Evolutionary conservation across 2,888 invertebrate genomes (phyloP), one percentile per base, ranked within the genome.

Genomic region (Apantesis nais): DNA sequence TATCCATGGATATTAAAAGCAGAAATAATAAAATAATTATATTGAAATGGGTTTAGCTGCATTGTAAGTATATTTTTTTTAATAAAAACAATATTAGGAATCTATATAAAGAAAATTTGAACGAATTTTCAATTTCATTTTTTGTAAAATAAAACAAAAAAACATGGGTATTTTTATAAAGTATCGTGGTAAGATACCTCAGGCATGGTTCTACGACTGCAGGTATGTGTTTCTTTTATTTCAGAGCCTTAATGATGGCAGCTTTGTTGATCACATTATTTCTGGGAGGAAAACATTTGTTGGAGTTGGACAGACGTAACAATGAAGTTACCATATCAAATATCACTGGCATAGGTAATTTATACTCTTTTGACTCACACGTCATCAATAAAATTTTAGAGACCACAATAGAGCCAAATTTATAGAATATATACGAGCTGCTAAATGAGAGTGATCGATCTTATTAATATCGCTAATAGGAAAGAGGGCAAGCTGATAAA

Each of bases 251-350:
- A 2, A 75, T 91, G 63, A 75, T 85, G 0, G 88, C 87, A 34
- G 91, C 89, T 4, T 48, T 91, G 8, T 81, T 86, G 78, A 84
- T 87, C 44, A 78, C 87, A 0, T 11, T 90, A 11, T 87, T 86
- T 41, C 76, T 91, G 12, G 89, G 91, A 0, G 83, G 88, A 31
- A 85, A 72, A 69, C 90, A 83, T 71, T 70, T 91, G 0, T 61
- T 91, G 16, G 84, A 89, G 0, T 73, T 89, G 85, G 90, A 90
- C 66, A 80, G 79, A 9, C 68, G 74, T 29, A 87, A 86, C 68
- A 91, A 90, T 66, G 85, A 75, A 4, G 72, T 88, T 11, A 83
- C 91, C 0, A 78, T 89, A 29, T 78, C 83, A 31, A 90, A 90
- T 70, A 71, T 90, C 16, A 90, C 90, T 5, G 89, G 87, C 70